Percentiles rank a stretch among this genome's conserved stretches.
Conservation (phyloP, 2,113 vertebrate genomes). For the Bucco capensis region DNA sequence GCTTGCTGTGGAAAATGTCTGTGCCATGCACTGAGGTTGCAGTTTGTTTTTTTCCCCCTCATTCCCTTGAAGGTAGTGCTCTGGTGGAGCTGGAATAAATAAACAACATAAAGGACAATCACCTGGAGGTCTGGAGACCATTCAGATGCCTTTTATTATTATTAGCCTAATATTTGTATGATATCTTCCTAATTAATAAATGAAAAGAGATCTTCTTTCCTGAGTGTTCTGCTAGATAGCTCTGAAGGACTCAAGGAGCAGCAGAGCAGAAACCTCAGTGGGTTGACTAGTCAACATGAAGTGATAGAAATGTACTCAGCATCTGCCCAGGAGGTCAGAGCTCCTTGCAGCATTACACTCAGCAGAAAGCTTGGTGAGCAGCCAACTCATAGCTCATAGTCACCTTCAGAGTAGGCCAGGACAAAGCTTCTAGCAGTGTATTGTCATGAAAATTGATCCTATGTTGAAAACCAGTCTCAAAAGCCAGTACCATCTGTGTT, state of each 20-base stretch:
- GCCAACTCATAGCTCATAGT: neutral
- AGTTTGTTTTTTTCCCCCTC: slow-evolving; percentile 24
- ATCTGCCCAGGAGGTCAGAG: neutral
- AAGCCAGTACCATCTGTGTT: neutral
- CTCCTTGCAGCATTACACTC: neutral
- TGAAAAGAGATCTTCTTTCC: neutral
- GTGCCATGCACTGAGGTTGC: slow-evolving; percentile 71
- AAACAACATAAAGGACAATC: slow-evolving; percentile 51
- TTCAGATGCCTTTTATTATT: neutral
- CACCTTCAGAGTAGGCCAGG: neutral
- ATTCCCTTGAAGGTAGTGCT: slow-evolving; percentile 61
- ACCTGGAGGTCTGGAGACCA: slow-evolving; percentile 36
- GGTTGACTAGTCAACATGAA: neutral
- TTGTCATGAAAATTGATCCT: neutral
- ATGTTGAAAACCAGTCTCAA: neutral
- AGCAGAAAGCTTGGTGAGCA: neutral
- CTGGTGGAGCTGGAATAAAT: slow-evolving; percentile 60
- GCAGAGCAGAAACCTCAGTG: neutral
- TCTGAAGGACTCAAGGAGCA: neutral
- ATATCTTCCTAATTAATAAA: neutral
- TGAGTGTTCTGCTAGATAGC: neutral
- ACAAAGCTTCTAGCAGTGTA: neutral
- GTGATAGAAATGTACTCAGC: neutral
- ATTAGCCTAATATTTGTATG: neutral
- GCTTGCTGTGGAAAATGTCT: slow-evolving; percentile 47